Evolutionary conservation across 2,113 vertebrate species (phyloP), one percentile per base, ranked within the genome.

Genomic region (Oryzias javanicus): DNA sequence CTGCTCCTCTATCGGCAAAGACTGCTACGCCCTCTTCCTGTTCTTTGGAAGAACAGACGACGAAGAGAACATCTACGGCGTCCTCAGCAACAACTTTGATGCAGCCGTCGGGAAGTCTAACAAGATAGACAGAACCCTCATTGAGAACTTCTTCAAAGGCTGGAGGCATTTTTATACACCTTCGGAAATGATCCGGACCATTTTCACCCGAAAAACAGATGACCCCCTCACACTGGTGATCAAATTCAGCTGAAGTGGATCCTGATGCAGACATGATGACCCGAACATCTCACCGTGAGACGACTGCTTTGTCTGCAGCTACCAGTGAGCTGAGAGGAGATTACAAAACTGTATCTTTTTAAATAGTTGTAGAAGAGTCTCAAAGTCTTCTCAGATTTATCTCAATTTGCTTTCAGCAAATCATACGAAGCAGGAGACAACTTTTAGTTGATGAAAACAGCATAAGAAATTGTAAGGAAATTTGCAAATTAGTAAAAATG

Each of bases 21-120:
- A 91, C 66, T 93, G 91, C 77, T 92, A 90, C 4, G 84, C 89
- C 5, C 89, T 93, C 15, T 92, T 92, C 69, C 58, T 92, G 57
- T 90, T 93, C 67, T 82, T 92, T 3, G 90, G 90, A 2, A 65
- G 12, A 60, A 82, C 72, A 42, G 86, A 22, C 0, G 89, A 92
- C 74, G 72, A 53, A 10, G 79, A 55, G 2, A 86, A 88, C 24
- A 89, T 92, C 59, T 90, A 80, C 4, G 90, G 90, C 0, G 80
- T 93, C 45, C 83, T 92, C 29, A 92, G 91, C 78, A 93, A 92
- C 64, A 91, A 91, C 67, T 87, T 93, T 4, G 79, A 90, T 1
- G 80, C 67, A 0, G 90, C 86, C 14, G 55, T 80, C 1, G 86
- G 82, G 1, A 90, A 88, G 60, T 87, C 89, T 55, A 56, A 55